phyloP scores from a whole-genome alignment of 1,140 invertebrate genomes.

The Listronotus oregonensis region DNA sequence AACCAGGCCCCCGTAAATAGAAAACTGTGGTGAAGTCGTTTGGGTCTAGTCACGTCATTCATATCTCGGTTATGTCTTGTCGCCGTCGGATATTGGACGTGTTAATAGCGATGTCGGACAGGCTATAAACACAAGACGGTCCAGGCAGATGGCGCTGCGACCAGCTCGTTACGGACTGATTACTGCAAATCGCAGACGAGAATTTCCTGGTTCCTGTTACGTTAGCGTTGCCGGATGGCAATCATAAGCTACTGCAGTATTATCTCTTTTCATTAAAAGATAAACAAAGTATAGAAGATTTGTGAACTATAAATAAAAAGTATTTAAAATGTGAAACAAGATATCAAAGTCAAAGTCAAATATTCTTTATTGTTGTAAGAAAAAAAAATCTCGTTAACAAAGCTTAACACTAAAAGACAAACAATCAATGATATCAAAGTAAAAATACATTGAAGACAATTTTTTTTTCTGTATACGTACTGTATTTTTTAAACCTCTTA shows the following conservation, averaged over 20 bases:
- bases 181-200: slow-evolving; percentile 33
- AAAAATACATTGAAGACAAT: no score
- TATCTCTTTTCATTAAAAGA: no score
- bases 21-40: background rate
- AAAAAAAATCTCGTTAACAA: no score
- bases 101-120: slow-evolving; percentile 56
- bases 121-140: slow-evolving; percentile 56
- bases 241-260: background rate
- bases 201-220: background rate
- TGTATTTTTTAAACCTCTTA: no score
- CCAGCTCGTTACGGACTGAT: slow-evolving; percentile 53
- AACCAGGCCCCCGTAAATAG: background rate
- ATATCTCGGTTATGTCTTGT: slow-evolving; percentile 55
- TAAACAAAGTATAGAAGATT: no score
- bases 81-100: slow-evolving; percentile 54
- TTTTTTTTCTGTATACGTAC: no score
- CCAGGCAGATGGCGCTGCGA: slow-evolving; percentile 47
- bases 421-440: no score
- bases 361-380: no score
- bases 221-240: background rate
- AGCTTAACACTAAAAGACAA: no score
- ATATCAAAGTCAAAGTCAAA: no score
- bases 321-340: no score
- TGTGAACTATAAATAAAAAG: no score
- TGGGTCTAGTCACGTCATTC: slow-evolving; percentile 54